These are phyloP conservation scores for Hypothenemus hampei DNA, from an alignment of 1,140 invertebrate species.

Conservation along the genomic window DNA sequence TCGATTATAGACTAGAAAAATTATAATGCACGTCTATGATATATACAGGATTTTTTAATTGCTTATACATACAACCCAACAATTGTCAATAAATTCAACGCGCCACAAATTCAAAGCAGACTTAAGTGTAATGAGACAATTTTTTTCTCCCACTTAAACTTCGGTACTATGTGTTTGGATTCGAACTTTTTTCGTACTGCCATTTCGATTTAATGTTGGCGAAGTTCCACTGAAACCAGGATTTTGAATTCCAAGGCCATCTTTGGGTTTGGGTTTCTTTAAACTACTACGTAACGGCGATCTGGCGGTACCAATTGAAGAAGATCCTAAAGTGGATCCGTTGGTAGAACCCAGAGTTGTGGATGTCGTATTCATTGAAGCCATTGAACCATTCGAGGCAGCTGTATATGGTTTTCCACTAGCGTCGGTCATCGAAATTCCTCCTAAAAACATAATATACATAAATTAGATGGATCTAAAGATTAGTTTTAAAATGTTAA, in stretches of 20 bases:
- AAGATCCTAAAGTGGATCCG: slow-evolving; percentile 54
- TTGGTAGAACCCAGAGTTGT: slow-evolving; percentile 58
- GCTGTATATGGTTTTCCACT: slow-evolving; percentile 69
- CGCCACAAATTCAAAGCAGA: too few species aligned
- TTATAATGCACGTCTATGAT: too few species aligned
- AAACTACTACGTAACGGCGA: slow-evolving; percentile 74
- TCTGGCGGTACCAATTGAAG: slow-evolving; percentile 45
- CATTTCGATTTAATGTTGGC: slow-evolving; percentile 72
- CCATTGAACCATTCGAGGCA: slow-evolving; percentile 70
- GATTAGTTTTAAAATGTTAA: neutral
- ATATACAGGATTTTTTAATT: too few species aligned
- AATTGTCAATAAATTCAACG: too few species aligned
- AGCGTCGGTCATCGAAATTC: slow-evolving; percentile 74
- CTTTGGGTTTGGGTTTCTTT: slow-evolving; percentile 68
- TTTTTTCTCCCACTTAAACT: slow-evolving; percentile 53
- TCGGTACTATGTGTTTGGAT: slow-evolving; percentile 85
- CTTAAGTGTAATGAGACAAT: too few species aligned
- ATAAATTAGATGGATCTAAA: neutral
- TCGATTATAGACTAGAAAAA: too few species aligned
- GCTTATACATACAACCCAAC: too few species aligned
- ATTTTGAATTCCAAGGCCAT: slow-evolving; percentile 75
- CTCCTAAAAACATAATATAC: slow-evolving; percentile 25
- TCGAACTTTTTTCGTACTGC: slow-evolving; percentile 79
- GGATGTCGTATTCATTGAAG: slow-evolving; percentile 67
- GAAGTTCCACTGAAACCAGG: slow-evolving; percentile 76